A percentile compares a stretch with the other conserved stretches of the same genome.
These are phyloP conservation scores for Rhinopithecus roxellana DNA, from an alignment of 2,113 vertebrate species.

Conservation along the genomic window DNA sequence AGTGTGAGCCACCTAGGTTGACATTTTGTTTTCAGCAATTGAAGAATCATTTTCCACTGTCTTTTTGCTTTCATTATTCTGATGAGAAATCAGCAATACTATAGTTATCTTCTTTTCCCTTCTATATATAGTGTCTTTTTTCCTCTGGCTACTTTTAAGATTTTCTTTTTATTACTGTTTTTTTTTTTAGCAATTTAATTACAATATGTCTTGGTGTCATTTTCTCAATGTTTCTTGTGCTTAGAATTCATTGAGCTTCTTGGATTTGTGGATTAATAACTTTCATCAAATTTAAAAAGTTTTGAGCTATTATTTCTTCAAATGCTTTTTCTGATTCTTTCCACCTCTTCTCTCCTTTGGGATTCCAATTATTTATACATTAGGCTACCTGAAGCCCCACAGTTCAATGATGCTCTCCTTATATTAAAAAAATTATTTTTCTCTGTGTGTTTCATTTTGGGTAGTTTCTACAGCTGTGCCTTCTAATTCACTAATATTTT, in stretches of 20 bases:
- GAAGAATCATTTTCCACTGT: not conserved
- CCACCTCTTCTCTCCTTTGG: not conserved
- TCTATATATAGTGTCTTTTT: not conserved
- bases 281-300: not conserved
- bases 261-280: not conserved
- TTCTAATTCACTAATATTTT: constrained; percentile 41
- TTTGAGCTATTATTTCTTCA: not conserved
- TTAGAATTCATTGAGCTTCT: not conserved
- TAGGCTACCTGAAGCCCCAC: not conserved
- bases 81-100: not conserved
- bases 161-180: not conserved
- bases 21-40: not conserved
- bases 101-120: not conserved
- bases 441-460: not conserved
- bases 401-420: not conserved
- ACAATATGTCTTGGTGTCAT: not conserved
- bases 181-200: constrained; percentile 28
- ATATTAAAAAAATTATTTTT: not conserved
- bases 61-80: constrained; percentile 10
- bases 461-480: not conserved
- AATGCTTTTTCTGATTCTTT: not conserved
- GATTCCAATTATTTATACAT: not conserved
- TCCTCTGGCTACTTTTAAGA: not conserved
- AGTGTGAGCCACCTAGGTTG: not conserved
- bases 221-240: not conserved